Evolutionary conservation across 1,140 invertebrate genomes (phyloP), one percentile per base, ranked within the genome.

Genomic region (Aradophagus sp.): DNA sequence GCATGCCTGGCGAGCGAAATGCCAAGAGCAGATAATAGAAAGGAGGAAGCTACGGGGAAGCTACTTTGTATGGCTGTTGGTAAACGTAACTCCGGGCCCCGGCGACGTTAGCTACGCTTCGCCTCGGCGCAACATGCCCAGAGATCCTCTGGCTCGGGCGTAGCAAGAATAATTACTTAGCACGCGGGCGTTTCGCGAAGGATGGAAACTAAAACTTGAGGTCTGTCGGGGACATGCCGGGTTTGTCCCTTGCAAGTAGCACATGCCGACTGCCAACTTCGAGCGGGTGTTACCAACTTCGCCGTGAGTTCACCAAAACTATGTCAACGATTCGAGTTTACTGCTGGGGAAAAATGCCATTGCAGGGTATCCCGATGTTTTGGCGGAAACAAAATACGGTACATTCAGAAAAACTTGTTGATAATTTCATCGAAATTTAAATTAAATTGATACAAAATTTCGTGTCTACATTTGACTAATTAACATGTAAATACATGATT

Each of bases 1-100:
- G 75, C 77, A 80, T 68, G 73, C 56, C 69, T 69, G 63, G 68
- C 72, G 68, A 80, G 72, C 72, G 77, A 75, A 73, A 68, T 65
- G 78, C 73, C 77, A 79, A 76, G 68, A 70, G 63, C 70, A 69
- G 76, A 78, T 80, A 80, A 80, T 80, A 77, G 77, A 69, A 75
- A 80, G 74, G 74, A 81, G 78, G 77, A 77, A 75, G 73, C 47
- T 48, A 63, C 44, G 34, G 72, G 72, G 78, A 74, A 78, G 76
- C 67, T 76, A 79, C 72, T 78, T 80, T 80, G 77, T 77, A 65
- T 66, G 56, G 56, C 17, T 50, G 31, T 26, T 17, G 38, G 39
- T 59, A 14, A 35, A 47, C 26, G 26, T 26, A 52, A 59, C 45
- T 45, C 31, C 31, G 4, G 19, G 38, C 2, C 36, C 15, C 32